phyloP scores from a whole-genome alignment of 2,113 vertebrate genomes.

The Nycticorax nycticorax region DNA sequence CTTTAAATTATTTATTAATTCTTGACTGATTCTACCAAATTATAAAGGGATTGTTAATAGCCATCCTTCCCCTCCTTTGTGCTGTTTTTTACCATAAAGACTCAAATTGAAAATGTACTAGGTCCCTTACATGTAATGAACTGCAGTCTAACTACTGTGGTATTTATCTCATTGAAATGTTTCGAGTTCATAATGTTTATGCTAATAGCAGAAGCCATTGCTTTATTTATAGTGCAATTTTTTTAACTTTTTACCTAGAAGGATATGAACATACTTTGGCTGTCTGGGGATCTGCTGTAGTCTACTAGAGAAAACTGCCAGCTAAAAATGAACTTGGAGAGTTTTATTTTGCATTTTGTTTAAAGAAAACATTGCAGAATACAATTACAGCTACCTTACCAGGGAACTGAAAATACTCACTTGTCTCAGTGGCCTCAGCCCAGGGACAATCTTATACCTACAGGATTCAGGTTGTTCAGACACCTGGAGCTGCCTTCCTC shows the following conservation, averaged over 20 bases:
- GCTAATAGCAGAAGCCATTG: neutral
- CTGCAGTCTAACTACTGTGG: neutral
- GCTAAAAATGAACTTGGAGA: slow-evolving; percentile 46
- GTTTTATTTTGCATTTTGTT: slow-evolving; percentile 47
- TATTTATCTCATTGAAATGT: neutral
- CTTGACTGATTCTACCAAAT: neutral
- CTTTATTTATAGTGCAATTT: slow-evolving; percentile 35
- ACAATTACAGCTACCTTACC: slow-evolving; percentile 59
- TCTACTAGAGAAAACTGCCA: slow-evolving; percentile 41
- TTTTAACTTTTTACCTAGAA: neutral
- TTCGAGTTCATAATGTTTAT: neutral
- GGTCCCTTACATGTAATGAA: neutral
- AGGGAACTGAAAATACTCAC: slow-evolving; percentile 65
- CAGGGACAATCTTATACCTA: slow-evolving; percentile 37
- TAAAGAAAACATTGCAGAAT: slow-evolving; percentile 67
- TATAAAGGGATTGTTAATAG: neutral
- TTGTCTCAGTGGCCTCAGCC: slow-evolving; percentile 60
- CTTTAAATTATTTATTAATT: neutral
- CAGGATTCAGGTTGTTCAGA: slow-evolving; percentile 67
- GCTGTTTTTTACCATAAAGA: neutral
- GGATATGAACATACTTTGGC: neutral
- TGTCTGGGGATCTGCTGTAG: slow-evolving; percentile 38
- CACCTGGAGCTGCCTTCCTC: slow-evolving; percentile 59
- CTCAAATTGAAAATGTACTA: neutral
- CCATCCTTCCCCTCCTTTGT: neutral